Evolutionary conservation across 2,797 vertebrate genomes (phyloP).

Genomic region (Orestias chungarensis): DNA sequence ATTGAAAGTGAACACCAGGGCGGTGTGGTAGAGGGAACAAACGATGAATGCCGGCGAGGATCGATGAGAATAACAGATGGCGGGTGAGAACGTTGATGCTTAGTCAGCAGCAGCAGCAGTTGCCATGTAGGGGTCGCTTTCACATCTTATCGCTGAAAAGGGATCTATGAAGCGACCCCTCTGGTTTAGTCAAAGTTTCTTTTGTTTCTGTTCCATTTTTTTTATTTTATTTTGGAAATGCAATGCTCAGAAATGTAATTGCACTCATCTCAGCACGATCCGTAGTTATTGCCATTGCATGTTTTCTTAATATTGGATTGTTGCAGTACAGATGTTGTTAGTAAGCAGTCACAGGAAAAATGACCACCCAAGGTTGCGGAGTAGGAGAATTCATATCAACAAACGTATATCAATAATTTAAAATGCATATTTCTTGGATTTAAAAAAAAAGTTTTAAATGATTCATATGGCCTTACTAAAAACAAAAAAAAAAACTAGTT

Average conservation of each 20-base stretch:
- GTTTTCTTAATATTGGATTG: too few relatives aligned
- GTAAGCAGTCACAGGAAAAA: neutral
- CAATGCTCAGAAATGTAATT: neutral
- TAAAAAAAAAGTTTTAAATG: too few relatives aligned
- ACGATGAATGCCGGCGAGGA: constrained; percentile 45
- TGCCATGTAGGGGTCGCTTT: constrained; percentile 34
- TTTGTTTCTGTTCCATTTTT: neutral
- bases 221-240: neutral
- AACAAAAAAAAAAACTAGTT: neutral
- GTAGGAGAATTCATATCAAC: constrained; percentile 3
- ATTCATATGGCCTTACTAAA: too few relatives aligned
- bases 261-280: too few relatives aligned
- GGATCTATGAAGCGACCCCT: constrained; percentile 16
- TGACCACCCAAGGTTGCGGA: too few relatives aligned
- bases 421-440: too few relatives aligned
- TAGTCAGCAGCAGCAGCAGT: constrained; percentile 56
- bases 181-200: constrained; percentile 1
- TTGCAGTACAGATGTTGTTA: neutral
- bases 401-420: too few relatives aligned
- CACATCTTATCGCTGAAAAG: constrained; percentile 22
- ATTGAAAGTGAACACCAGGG: constrained; percentile 5
- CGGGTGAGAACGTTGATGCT: constrained; percentile 45
- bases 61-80: constrained; percentile 65
- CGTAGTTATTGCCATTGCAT: too few relatives aligned
- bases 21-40: constrained; percentile 45